Percentiles rank a stretch among this genome's conserved stretches.
These are phyloP conservation scores for Telmatochromis brachygnathus DNA, from an alignment of 2,113 vertebrate genomes.

Conservation along the genomic window DNA sequence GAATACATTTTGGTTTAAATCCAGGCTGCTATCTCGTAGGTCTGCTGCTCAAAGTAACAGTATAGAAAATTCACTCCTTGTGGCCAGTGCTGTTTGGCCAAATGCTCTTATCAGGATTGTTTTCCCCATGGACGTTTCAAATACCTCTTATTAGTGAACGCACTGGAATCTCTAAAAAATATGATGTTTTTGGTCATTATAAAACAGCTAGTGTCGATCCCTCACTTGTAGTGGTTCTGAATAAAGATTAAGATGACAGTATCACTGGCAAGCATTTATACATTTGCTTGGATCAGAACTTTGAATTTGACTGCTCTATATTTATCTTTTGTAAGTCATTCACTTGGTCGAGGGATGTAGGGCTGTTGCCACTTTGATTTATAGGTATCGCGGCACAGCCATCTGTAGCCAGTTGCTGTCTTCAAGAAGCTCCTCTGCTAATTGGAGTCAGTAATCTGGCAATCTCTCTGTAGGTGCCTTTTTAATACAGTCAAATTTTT, in stretches of 20 bases:
- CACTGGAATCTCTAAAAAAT: not conserved
- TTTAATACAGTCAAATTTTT: not conserved
- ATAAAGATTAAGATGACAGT: not conserved
- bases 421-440: not conserved
- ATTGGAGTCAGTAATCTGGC: not conserved
- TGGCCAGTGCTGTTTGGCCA: not conserved
- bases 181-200: not conserved
- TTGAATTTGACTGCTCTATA: not conserved
- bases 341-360: not conserved
- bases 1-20: slow-evolving; percentile 49
- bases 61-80: slow-evolving; percentile 30
- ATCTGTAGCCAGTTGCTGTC: not conserved
- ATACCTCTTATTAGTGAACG: not conserved
- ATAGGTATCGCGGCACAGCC: not conserved
- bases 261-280: not conserved
- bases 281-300: not conserved
- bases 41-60: slow-evolving; percentile 28
- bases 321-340: not conserved
- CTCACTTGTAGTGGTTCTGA: not conserved
- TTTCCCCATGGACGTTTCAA: not conserved
- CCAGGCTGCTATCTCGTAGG: slow-evolving; percentile 43
- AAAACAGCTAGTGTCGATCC: not conserved
- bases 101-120: not conserved
- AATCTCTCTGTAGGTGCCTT: not conserved
- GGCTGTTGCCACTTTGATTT: not conserved